Evolutionary conservation across 2,113 vertebrate species (phyloP).

Genomic region (Anthoscopus minutus): DNA sequence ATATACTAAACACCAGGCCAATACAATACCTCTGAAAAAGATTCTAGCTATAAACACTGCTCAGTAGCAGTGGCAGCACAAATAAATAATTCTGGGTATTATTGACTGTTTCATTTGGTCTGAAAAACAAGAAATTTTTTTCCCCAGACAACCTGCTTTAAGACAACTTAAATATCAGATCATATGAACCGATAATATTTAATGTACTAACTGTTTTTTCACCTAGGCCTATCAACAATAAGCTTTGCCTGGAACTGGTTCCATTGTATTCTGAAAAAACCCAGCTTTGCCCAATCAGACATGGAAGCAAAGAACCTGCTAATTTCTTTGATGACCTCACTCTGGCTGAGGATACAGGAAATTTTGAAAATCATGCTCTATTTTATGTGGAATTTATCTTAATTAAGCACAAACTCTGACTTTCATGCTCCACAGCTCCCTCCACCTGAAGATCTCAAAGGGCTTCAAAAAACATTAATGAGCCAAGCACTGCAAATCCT

Average conservation of each 20-base stretch:
- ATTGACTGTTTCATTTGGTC: background rate
- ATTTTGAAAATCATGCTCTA: background rate
- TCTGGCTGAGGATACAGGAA: background rate
- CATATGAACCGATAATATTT: background rate
- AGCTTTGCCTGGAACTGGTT: background rate
- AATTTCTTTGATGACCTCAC: background rate
- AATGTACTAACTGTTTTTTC: background rate
- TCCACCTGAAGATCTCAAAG: background rate
- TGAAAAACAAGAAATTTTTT: background rate
- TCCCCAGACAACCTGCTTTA: background rate
- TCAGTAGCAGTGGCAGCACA: background rate
- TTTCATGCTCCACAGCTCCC: background rate
- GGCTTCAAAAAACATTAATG: conserved; percentile 3
- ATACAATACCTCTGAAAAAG: background rate
- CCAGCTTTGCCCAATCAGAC: background rate
- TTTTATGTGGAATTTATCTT: background rate
- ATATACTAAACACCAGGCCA: background rate
- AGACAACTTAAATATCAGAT: background rate
- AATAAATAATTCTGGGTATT: background rate
- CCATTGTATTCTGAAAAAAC: background rate
- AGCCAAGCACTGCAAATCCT: background rate
- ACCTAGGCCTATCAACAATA: background rate
- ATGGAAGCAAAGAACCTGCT: background rate
- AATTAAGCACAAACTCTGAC: background rate
- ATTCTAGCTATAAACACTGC: background rate